Conservation (phyloP, 1,140 invertebrate species). For the Anoplolepis gracilipes region DNA sequence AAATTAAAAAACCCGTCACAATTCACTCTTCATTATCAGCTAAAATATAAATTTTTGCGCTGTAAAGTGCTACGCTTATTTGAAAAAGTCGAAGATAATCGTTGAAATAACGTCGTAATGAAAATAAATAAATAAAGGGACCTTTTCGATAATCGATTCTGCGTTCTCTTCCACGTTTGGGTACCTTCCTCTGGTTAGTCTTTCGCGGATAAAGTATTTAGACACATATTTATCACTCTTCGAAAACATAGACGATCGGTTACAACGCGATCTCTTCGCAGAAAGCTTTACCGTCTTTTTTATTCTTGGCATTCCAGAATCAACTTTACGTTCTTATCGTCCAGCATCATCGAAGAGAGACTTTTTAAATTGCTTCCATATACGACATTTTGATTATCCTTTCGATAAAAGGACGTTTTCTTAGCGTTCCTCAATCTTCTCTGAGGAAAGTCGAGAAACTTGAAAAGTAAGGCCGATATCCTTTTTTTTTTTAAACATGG, state of each 20-base stretch:
- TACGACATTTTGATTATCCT: not conserved
- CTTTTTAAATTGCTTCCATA: not conserved
- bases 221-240: not conserved
- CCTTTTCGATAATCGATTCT: slow-evolving; percentile 3
- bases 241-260: not conserved
- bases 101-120: not conserved
- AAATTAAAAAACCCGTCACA: not conserved
- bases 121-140: slow-evolving; percentile 42
- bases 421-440: not conserved
- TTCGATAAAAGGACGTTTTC: not conserved
- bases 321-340: not conserved
- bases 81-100: not conserved
- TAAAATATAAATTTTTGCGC: slow-evolving; percentile 22
- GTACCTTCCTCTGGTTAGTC: not conserved
- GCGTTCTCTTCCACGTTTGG: not conserved
- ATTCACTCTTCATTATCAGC: not conserved
- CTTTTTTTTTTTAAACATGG: not conserved
- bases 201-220: not conserved
- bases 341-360: not conserved
- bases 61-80: not conserved
- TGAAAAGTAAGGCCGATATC: not conserved
- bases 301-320: not conserved
- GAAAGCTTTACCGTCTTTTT: not conserved
- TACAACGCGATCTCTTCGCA: not conserved
- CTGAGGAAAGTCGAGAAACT: not conserved